phyloP scores from a whole-genome alignment of 2,888 invertebrate species.

The Amiota communis region DNA sequence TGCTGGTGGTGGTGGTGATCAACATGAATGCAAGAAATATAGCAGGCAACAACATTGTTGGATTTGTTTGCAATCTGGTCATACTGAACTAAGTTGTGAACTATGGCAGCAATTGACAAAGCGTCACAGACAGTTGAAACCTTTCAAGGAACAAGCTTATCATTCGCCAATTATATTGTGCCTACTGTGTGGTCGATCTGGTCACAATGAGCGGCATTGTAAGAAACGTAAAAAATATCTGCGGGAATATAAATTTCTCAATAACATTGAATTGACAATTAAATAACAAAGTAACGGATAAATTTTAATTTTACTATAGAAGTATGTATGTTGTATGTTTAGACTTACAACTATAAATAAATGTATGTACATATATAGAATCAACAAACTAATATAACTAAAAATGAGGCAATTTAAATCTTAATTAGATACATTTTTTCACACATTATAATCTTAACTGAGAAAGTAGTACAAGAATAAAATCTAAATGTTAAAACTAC shows the following conservation, averaged over 20 bases:
- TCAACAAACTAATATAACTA: not conserved
- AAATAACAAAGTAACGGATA: not conserved
- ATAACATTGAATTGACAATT: constrained; percentile 39
- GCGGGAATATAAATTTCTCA: constrained; percentile 48
- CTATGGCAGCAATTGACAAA: constrained; percentile 41
- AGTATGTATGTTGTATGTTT: not conserved
- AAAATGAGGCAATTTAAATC: not conserved
- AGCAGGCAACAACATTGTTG: constrained; percentile 68
- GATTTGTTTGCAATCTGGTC: constrained; percentile 68
- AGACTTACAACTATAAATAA: not conserved
- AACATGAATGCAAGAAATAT: constrained; percentile 75
- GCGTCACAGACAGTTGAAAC: constrained; percentile 12
- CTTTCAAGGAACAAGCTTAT: not conserved
- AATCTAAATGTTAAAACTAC: no score
- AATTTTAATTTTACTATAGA: constrained; percentile 2
- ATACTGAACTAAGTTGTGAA: constrained; percentile 65
- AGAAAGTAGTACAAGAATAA: not conserved
- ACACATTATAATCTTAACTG: constrained; percentile 8
- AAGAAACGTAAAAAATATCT: constrained; percentile 42
- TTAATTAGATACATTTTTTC: not conserved
- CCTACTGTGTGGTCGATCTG: constrained; percentile 41
- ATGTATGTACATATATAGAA: not conserved
- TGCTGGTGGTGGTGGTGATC: constrained; percentile 60
- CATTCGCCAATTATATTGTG: constrained; percentile 41
- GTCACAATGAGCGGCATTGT: constrained; percentile 51